Evolutionary conservation across 2,888 invertebrate species (phyloP).

Genomic region (Tanaodytes sp.): DNA sequence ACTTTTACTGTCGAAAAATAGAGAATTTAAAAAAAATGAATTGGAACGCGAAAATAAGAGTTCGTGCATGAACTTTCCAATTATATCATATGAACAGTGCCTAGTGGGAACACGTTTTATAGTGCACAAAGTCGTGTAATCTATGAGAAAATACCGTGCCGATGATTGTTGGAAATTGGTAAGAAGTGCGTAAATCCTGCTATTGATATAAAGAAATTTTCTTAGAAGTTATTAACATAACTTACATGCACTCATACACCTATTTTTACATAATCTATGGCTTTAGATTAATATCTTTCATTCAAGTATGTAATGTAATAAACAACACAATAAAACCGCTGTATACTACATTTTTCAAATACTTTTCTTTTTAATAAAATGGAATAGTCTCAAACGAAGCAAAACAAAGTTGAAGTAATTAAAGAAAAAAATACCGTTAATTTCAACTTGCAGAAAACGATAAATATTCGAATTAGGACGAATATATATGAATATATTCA

Average conservation of each 20-base stretch:
- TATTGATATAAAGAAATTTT: constrained; percentile 27
- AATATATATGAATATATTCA: no score
- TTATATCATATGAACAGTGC: constrained; percentile 29
- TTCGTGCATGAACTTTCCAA: constrained; percentile 19
- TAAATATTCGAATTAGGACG: no score
- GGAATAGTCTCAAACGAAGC: no score
- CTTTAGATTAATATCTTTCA: constrained; percentile 16
- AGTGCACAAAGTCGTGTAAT: constrained; percentile 14
- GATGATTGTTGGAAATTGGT: constrained; percentile 27
- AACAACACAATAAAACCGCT: no score
- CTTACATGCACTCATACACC: constrained; percentile 4
- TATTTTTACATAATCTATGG: not conserved
- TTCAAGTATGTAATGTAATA: not conserved
- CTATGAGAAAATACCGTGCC: constrained; percentile 27
- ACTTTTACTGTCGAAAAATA: no score
- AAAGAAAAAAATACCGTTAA: no score
- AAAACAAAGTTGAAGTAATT: no score
- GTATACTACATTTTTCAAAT: no score
- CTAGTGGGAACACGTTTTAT: constrained; percentile 24
- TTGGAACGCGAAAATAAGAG: not conserved
- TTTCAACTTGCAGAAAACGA: no score
- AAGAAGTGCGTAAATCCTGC: constrained; percentile 32
- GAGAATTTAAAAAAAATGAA: not conserved
- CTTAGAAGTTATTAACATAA: constrained; percentile 30
- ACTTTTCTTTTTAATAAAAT: no score